Conservation (phyloP, 2,113 vertebrate genomes). For the Pelobates fuscus region DNA sequence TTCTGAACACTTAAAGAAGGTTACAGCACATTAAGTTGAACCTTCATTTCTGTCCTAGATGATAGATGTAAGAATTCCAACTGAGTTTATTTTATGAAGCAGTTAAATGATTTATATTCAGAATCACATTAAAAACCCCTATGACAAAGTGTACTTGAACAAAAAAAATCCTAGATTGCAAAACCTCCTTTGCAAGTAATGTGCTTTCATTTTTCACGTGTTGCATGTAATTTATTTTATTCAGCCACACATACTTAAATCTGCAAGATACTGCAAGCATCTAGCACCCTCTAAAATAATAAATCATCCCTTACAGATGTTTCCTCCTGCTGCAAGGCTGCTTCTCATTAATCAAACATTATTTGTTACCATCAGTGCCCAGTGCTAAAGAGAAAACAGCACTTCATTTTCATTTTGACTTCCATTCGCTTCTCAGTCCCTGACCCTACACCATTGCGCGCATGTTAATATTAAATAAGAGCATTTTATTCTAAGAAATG, state of each 20-base stretch:
- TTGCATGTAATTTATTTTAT: conserved; percentile 85
- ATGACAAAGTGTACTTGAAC: conserved; percentile 79
- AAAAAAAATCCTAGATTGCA: conserved; percentile 69
- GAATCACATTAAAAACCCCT: conserved; percentile 71
- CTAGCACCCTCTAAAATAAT: conserved; percentile 77
- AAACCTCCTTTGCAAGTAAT: conserved; percentile 76
- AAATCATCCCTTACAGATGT: conserved; percentile 82
- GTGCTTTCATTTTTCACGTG: conserved; percentile 81
- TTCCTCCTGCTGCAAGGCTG: conserved; percentile 70
- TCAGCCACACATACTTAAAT: conserved; percentile 73
- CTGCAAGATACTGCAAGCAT: conserved; percentile 70
- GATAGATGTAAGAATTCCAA: conserved; percentile 76
- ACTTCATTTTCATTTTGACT: conserved; percentile 72
- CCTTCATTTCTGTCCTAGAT: conserved; percentile 73
- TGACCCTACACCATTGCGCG: conserved; percentile 60
- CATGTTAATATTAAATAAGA: conserved; percentile 16
- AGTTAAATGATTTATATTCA: conserved; percentile 78
- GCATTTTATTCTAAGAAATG: too few relatives aligned
- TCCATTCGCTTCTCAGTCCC: conserved; percentile 69
- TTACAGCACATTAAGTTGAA: conserved; percentile 77
- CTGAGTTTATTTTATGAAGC: conserved; percentile 75
- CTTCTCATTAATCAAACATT: conserved; percentile 84
- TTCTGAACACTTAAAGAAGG: conserved; percentile 64
- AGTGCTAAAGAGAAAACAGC: conserved; percentile 62
- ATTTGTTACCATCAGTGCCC: conserved; percentile 77